Evolutionary conservation across 2,113 vertebrate species (phyloP).

Genomic region (Thalassarche chlororhynchos): DNA sequence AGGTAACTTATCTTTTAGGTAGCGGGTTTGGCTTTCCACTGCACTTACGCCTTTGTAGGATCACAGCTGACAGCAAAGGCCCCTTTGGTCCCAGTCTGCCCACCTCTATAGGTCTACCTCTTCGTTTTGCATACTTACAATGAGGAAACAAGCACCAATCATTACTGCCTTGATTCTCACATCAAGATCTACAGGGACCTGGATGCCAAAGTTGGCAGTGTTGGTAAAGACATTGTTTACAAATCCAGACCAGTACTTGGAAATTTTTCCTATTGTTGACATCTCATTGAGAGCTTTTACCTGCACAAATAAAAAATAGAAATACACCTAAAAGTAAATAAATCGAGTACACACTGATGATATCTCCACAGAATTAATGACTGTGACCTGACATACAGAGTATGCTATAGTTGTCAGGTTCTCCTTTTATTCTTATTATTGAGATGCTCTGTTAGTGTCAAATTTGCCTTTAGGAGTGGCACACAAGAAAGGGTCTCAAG

Average conservation of each 20-base stretch:
- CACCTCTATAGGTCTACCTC: background rate
- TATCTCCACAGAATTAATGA: background rate
- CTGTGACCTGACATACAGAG: background rate
- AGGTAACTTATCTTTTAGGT: background rate
- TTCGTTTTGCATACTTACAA: conserved; percentile 82
- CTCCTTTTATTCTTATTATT: background rate
- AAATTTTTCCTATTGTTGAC: conserved; percentile 93
- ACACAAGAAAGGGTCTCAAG: background rate
- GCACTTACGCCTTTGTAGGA: background rate
- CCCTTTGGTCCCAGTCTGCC: background rate
- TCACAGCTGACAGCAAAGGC: background rate
- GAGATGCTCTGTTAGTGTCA: background rate
- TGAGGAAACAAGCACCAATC: conserved; percentile 95
- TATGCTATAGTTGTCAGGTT: background rate
- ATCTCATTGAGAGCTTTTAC: conserved; percentile 90
- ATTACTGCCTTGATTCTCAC: conserved; percentile 93
- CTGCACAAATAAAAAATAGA: conserved; percentile 63
- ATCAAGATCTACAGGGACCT: conserved; percentile 94
- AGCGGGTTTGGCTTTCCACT: background rate
- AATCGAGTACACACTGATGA: background rate
- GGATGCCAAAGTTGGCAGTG: conserved; percentile 94
- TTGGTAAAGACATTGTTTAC: conserved; percentile 92
- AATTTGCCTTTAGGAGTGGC: background rate
- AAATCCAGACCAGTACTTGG: conserved; percentile 96
- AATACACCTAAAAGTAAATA: background rate